Base-by-base conservation (phyloP, 2,888 invertebrate species). In the Lagria hirta region DNA sequence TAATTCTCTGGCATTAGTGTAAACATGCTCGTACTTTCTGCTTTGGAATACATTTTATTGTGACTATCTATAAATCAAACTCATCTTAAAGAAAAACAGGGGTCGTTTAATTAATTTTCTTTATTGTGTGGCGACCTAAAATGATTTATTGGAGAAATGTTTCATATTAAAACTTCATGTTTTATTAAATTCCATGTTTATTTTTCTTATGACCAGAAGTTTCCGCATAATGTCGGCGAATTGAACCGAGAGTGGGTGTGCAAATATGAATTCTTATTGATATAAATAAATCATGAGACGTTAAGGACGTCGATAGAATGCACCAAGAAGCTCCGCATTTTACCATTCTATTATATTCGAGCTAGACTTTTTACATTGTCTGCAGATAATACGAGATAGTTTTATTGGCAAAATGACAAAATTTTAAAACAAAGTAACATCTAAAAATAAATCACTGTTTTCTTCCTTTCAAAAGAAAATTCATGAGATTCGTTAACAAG, bases 261-360 rank as follows among this genome's bases (percentile, higher is more conserved):
- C 43, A 47, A 50, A 50, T 52, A 50, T 52, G 48, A 48, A 48
- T 50, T 48, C 48, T 46, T 48, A 48, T 46, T 29, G 45, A 16
- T 34, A 49, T 48, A 48, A 54, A 60, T 59, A 52, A 50, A 51
- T 45, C 55, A 58, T 62, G 53, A 57, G 46, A 55, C 57, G 52
- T 33, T 21, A 44, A 44, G 26, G 20, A 23, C 29, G 27, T 37
- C 24, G 17, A 26, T 16, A 16, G 26, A 6, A 21, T 18, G 5
- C 4, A 3, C 32, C 21, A 11, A 8, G 32, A 32, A 21, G 18
- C 17, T 16, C 10, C 13, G 7, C 27, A 15, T 29, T 29, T n/a
- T 29, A 29, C 18, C 29, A 15, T 7, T 20, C 18, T 17, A 17
- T 5, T 21, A 11, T 21, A 13, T 3, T 6, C 5, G 7, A 18